Percentiles rank a stretch among this genome's conserved stretches.
Conservation (phyloP, 2,888 invertebrate species). For the Calameuta filiformis region DNA sequence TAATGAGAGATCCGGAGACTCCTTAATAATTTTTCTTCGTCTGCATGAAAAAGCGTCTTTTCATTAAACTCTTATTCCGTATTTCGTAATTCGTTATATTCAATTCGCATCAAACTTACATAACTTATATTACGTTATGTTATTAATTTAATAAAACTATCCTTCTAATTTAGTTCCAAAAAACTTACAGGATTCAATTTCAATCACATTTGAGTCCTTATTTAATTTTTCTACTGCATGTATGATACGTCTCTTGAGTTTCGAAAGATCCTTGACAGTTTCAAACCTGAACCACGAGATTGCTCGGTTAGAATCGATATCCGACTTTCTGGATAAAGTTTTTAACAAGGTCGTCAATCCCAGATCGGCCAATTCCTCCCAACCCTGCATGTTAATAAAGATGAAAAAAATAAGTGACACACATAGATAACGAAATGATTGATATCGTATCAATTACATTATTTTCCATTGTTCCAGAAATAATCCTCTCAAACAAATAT, state of each 20-base stretch:
- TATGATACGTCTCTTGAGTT: constrained; percentile 53
- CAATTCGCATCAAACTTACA: background rate
- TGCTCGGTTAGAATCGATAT: constrained; percentile 72
- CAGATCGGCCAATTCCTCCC: constrained; percentile 82
- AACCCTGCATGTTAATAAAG: constrained; percentile 69
- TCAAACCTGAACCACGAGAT: constrained; percentile 61
- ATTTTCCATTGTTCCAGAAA: background rate
- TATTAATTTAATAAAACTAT: background rate
- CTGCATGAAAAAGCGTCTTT: too few relatives aligned
- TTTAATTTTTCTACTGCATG: constrained; percentile 49
- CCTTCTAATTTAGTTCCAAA: background rate
- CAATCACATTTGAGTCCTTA: background rate
- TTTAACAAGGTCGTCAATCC: constrained; percentile 75
- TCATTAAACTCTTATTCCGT: too few relatives aligned
- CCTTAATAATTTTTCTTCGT: too few relatives aligned
- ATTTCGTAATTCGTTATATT: background rate
- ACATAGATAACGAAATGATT: background rate
- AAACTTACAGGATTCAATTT: background rate
- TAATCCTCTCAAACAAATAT: background rate
- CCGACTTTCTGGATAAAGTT: constrained; percentile 73
- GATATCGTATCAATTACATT: background rate
- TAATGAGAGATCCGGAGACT: too few relatives aligned
- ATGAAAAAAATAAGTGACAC: constrained; percentile 30
- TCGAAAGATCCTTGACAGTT: constrained; percentile 44
- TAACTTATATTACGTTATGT: background rate